A percentile compares a stretch with the other conserved stretches of the same genome.
Conservation (phyloP, 2,113 vertebrate genomes). For the Orcinus orca region DNA sequence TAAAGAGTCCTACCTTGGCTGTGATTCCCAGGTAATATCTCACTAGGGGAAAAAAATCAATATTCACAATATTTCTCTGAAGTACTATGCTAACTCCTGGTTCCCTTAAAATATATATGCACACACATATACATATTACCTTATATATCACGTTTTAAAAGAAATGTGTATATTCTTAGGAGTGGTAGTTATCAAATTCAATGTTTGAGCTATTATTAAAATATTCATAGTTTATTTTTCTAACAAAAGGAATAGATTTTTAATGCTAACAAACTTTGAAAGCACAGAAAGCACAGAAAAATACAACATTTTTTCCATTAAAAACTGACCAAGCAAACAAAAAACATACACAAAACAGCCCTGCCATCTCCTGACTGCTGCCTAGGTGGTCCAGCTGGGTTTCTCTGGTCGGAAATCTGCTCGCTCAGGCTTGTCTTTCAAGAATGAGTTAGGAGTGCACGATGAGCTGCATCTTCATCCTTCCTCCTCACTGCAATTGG, state of each 20-base stretch:
- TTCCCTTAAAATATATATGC: conserved; percentile 21
- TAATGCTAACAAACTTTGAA: conserved; percentile 38
- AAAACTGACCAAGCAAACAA: conserved; percentile 9
- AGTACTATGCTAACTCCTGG: conserved; percentile 26
- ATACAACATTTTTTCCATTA: neutral
- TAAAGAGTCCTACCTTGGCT: conserved; percentile 39
- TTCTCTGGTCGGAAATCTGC: neutral
- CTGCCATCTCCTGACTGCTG: neutral
- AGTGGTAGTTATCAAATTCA: neutral
- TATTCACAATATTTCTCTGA: conserved; percentile 44
- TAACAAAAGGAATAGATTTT: neutral
- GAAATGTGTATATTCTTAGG: neutral
- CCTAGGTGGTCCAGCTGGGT: neutral
- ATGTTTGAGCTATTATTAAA: neutral
- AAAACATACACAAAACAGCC: neutral
- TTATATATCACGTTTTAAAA: conserved; percentile 52
- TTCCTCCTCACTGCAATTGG: neutral
- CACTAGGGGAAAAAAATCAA: conserved; percentile 48
- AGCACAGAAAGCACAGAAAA: neutral
- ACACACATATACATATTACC: neutral
- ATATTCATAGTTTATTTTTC: conserved; percentile 21
- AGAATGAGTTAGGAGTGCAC: neutral
- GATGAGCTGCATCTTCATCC: neutral
- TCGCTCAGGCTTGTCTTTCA: neutral
- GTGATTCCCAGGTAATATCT: conserved; percentile 54